Evolutionary conservation across 2,888 invertebrate genomes (phyloP).

Genomic region (Zeuzera pyrina): DNA sequence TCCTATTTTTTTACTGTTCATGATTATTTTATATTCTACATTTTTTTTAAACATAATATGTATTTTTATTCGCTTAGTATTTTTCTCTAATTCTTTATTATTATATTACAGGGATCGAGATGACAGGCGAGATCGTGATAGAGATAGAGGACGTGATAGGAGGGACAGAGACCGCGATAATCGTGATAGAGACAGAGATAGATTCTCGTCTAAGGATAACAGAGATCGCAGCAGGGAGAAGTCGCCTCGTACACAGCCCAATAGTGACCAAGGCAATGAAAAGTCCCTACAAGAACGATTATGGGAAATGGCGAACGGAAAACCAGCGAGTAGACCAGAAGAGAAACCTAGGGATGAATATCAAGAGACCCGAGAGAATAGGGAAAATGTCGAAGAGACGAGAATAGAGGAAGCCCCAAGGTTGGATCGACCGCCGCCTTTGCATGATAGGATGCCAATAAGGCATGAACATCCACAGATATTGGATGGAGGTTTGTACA

Average conservation of each 20-base stretch:
- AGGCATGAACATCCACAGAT: background rate
- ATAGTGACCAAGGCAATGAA: slow-evolving; percentile 24
- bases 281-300: slow-evolving; percentile 62
- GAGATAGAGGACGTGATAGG: slow-evolving; percentile 26
- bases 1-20: too few species aligned
- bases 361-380: too few species aligned
- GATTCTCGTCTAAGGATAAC: slow-evolving; percentile 31
- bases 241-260: slow-evolving; percentile 32
- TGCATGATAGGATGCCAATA: background rate
- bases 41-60: too few species aligned
- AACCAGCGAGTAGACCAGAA: slow-evolving; percentile 20
- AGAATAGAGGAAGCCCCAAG: background rate
- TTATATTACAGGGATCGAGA: slow-evolving; percentile 21
- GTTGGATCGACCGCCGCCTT: background rate
- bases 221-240: slow-evolving; percentile 51
- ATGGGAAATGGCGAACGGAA: slow-evolving; percentile 70
- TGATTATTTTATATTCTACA: too few species aligned
- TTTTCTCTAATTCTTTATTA: background rate
- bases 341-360: too few species aligned
- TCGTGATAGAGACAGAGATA: slow-evolving; percentile 19
- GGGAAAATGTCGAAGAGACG: background rate
- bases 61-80: too few species aligned
- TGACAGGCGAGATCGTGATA: slow-evolving; percentile 30
- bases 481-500: background rate
- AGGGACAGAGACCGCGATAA: slow-evolving; percentile 26